Conservation (phyloP, 2,888 invertebrate genomes). For the Melanophora roralis region DNA sequence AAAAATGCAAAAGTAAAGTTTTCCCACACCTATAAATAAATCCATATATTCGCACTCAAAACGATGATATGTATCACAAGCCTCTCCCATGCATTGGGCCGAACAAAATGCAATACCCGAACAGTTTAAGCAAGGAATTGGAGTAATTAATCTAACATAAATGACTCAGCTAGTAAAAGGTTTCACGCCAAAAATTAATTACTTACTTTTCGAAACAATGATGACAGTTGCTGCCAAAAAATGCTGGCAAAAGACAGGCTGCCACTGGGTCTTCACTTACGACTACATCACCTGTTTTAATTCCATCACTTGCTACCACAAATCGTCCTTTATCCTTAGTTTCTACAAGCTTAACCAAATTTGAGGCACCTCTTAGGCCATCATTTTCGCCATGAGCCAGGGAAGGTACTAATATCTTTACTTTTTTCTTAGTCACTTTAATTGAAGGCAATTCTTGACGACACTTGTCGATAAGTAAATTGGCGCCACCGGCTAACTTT, state of each 20-base stretch:
- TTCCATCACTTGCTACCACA: conserved; percentile 80
- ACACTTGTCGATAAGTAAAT: conserved; percentile 76
- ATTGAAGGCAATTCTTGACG: conserved; percentile 77
- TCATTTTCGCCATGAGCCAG: conserved; percentile 79
- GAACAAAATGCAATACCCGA: conserved; percentile 88
- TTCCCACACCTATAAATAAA: conserved; percentile 82
- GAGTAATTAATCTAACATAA: conserved; percentile 79
- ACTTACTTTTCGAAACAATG: conserved; percentile 86
- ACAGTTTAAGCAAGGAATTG: conserved; percentile 85
- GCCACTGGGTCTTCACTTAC: conserved; percentile 85
- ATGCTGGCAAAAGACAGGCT: conserved; percentile 84
- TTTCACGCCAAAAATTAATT: background rate
- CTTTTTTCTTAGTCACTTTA: conserved; percentile 59
- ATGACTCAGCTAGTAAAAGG: background rate
- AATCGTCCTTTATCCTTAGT: conserved; percentile 83
- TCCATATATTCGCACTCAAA: conserved; percentile 87
- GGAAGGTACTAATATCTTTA: conserved; percentile 63
- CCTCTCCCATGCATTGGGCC: conserved; percentile 81
- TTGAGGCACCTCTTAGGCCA: conserved; percentile 80
- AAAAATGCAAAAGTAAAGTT: background rate
- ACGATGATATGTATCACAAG: conserved; percentile 83
- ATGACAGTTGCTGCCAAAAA: conserved; percentile 87
- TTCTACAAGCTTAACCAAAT: conserved; percentile 80
- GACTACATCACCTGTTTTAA: conserved; percentile 84
- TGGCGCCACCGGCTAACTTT: conserved; percentile 79